phyloP scores from a whole-genome alignment of 2,888 invertebrate genomes.

The Nomada ruficornis region DNA sequence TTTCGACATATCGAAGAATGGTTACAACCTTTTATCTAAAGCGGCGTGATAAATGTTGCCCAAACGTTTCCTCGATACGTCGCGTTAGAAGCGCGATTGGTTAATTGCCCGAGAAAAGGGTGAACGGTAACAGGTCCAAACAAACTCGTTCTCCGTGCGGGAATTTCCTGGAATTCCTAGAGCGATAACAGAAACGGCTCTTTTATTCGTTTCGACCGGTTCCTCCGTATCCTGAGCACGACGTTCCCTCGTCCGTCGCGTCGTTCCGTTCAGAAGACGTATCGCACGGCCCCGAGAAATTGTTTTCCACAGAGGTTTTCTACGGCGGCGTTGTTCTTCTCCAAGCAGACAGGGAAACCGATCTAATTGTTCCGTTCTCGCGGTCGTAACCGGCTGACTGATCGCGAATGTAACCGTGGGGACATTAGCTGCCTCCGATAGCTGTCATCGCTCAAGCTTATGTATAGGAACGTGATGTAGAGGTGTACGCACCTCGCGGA shows the following conservation, averaged over 20 bases:
- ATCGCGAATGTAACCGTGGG: slow-evolving; percentile 34
- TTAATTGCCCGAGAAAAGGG: slow-evolving; percentile 24
- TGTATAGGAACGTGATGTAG: slow-evolving; percentile 46
- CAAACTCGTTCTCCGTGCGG: not conserved
- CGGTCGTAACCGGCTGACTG: slow-evolving; percentile 43
- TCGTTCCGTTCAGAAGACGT: slow-evolving; percentile 19
- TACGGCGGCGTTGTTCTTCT: not conserved
- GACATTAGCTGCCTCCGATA: slow-evolving; percentile 47
- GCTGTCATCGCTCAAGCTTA: slow-evolving; percentile 59
- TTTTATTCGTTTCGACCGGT: slow-evolving; percentile 23
- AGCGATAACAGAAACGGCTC: slow-evolving; percentile 28
- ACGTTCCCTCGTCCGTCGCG: not conserved
- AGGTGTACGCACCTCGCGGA: slow-evolving; percentile 45
- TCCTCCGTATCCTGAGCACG: slow-evolving; percentile 7
- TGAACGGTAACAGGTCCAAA: not conserved
- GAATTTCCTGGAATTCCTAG: slow-evolving; percentile 12
- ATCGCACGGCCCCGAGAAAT: slow-evolving; percentile 19
- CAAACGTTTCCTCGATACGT: not conserved
- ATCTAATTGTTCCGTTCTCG: slow-evolving; percentile 11
- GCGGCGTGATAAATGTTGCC: slow-evolving; percentile 12
- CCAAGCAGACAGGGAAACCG: slow-evolving; percentile 4
- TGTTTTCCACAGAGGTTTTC: slow-evolving; percentile 8
- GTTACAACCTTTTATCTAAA: not conserved
- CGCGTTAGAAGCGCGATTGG: slow-evolving; percentile 4
- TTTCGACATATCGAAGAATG: not conserved